These are phyloP conservation scores for Antitype chi DNA, from an alignment of 2,888 invertebrate genomes.

Conservation along the genomic window DNA sequence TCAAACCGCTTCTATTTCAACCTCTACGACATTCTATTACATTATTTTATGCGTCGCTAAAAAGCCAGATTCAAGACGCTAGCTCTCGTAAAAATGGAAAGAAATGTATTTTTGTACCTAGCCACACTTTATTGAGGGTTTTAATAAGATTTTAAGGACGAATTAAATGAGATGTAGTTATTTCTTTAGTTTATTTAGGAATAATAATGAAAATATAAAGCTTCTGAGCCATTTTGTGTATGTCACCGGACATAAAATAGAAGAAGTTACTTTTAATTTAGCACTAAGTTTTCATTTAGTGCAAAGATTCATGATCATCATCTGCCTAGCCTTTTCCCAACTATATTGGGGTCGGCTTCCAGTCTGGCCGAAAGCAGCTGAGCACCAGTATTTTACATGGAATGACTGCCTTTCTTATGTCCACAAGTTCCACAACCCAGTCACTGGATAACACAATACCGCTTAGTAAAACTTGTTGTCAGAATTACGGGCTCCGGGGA, in stretches of 20 bases:
- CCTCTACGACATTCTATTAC: slow-evolving; percentile 62
- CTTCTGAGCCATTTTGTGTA: background rate
- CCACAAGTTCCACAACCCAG: no score
- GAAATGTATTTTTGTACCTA: slow-evolving; percentile 62
- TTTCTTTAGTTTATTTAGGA: slow-evolving; percentile 4
- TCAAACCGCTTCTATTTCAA: slow-evolving; percentile 47
- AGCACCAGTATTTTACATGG: no score
- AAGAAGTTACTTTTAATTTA: no score
- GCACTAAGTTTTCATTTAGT: no score
- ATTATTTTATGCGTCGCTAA: slow-evolving; percentile 70
- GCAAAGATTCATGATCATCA: no score
- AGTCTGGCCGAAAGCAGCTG: no score
- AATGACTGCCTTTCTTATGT: no score
- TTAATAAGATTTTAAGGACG: slow-evolving; percentile 40
- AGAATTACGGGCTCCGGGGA: no score
- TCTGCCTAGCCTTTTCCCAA: no score
- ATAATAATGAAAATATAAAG: background rate
- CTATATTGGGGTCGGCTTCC: no score
- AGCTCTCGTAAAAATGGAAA: slow-evolving; percentile 70
- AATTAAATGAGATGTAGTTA: slow-evolving; percentile 31
- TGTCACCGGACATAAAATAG: background rate
- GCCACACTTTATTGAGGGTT: slow-evolving; percentile 39
- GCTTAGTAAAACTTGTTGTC: no score
- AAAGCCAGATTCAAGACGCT: slow-evolving; percentile 71
- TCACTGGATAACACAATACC: no score